Evolutionary conservation across 2,888 invertebrate genomes (phyloP).

Genomic region (Epirrhoe tristata): DNA sequence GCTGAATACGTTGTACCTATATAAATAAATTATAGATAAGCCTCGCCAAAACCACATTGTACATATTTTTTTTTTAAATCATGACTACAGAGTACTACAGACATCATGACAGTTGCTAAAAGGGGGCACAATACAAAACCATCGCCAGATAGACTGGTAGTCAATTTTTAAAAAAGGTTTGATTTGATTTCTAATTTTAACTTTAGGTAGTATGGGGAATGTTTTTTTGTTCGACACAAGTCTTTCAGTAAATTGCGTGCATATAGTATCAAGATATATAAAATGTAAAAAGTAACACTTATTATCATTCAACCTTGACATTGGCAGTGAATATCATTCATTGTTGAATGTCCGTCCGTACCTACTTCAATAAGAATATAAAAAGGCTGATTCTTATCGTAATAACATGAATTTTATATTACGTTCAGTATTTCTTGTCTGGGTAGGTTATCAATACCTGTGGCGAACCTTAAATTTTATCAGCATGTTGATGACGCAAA

Average conservation of each 20-base stretch:
- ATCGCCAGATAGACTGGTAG: too few species aligned
- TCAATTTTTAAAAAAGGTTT: too few species aligned
- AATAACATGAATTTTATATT: slow-evolving; percentile 13
- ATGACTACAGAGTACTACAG: too few species aligned
- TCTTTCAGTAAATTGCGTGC: slow-evolving; percentile 9
- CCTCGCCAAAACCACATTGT: too few species aligned
- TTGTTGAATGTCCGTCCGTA: slow-evolving; percentile 31
- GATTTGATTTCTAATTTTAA: too few species aligned
- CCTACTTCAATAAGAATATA: slow-evolving; percentile 42
- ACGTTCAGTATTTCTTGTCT: slow-evolving; percentile 4
- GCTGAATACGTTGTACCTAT: too few species aligned
- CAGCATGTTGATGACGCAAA: not conserved
- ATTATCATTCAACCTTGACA: slow-evolving; percentile 42
- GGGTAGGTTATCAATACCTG: slow-evolving; percentile 6
- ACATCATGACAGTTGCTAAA: too few species aligned
- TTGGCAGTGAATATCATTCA: slow-evolving; percentile 41
- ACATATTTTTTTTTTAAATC: too few species aligned
- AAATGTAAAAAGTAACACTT: slow-evolving; percentile 29
- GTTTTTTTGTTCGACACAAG: not conserved
- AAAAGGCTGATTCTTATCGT: slow-evolving; percentile 26
- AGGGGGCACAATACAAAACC: too few species aligned
- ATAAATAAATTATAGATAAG: too few species aligned
- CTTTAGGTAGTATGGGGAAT: too few species aligned
- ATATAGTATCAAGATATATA: slow-evolving; percentile 29
- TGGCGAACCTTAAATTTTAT: not conserved